phyloP scores from a whole-genome alignment of 2,888 invertebrate genomes.

The Drosophila affinis region DNA sequence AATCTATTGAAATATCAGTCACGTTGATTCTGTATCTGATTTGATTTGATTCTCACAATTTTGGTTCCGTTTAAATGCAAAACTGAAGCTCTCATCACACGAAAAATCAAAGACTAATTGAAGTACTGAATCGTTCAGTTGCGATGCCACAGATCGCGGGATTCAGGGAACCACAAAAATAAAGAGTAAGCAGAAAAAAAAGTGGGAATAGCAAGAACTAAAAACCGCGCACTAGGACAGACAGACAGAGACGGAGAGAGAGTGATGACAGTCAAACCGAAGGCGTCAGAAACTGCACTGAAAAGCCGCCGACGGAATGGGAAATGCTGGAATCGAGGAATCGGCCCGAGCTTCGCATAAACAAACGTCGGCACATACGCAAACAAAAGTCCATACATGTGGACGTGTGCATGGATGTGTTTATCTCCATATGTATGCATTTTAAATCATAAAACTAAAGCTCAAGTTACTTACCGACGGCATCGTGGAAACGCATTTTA shows the following conservation, averaged over 20 bases:
- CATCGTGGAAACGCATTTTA: constrained; percentile 37
- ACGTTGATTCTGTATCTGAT: constrained; percentile 31
- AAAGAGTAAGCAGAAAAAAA: background rate
- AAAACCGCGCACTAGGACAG: constrained; percentile 51
- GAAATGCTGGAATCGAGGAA: constrained; percentile 24
- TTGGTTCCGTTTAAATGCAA: background rate
- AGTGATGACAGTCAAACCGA: constrained; percentile 59
- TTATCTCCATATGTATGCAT: constrained; percentile 13
- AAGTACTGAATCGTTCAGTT: background rate
- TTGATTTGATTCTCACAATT: constrained; percentile 25
- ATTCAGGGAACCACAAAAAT: background rate
- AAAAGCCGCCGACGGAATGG: constrained; percentile 40
- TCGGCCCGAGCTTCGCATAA: constrained; percentile 52
- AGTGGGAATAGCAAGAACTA: constrained; percentile 10
- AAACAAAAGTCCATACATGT: constrained; percentile 29
- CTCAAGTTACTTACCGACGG: background rate
- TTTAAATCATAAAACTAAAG: constrained; percentile 41
- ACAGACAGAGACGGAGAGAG: background rate
- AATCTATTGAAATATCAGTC: constrained; percentile 11
- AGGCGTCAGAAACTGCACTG: constrained; percentile 71
- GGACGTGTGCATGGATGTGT: constrained; percentile 3
- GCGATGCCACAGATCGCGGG: background rate
- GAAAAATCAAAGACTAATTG: constrained; percentile 6
- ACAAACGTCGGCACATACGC: constrained; percentile 24
- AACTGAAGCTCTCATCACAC: constrained; percentile 1